Conservation (phyloP, 2,888 invertebrate species). For the Ophonus ardosiacus region DNA sequence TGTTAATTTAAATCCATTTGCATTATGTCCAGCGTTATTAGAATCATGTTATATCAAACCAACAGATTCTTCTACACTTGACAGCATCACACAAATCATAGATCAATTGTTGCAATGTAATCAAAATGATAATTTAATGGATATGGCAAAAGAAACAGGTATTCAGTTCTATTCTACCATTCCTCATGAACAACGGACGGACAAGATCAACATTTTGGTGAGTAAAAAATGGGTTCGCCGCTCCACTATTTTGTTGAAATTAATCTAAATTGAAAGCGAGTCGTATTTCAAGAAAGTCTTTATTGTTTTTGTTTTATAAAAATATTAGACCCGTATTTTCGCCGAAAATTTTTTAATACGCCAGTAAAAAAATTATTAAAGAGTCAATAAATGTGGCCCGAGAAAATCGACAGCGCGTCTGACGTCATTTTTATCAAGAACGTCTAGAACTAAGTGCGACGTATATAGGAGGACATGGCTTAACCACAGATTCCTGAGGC, state of each 20-base stretch:
- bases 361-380: too few relatives aligned
- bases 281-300: neutral
- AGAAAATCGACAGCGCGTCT: too few relatives aligned
- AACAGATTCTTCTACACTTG: slow-evolving; percentile 74
- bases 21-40: slow-evolving; percentile 75
- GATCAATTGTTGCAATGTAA: slow-evolving; percentile 79
- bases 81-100: slow-evolving; percentile 75
- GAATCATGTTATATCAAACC: slow-evolving; percentile 73
- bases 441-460: too few relatives aligned
- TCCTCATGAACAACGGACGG: slow-evolving; percentile 82
- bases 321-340: too few relatives aligned
- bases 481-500: too few relatives aligned
- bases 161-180: slow-evolving; percentile 87
- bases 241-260: neutral
- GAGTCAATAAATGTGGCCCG: too few relatives aligned
- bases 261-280: neutral
- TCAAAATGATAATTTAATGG: slow-evolving; percentile 89
- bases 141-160: slow-evolving; percentile 92
- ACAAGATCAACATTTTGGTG: slow-evolving; percentile 93
- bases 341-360: too few relatives aligned
- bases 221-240: slow-evolving; percentile 71
- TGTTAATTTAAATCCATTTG: slow-evolving; percentile 80
- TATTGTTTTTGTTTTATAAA: too few relatives aligned
- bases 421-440: too few relatives aligned
- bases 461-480: too few relatives aligned